These are phyloP conservation scores for Campaea margaritaria DNA, from an alignment of 2,888 invertebrate genomes.

Conservation along the genomic window DNA sequence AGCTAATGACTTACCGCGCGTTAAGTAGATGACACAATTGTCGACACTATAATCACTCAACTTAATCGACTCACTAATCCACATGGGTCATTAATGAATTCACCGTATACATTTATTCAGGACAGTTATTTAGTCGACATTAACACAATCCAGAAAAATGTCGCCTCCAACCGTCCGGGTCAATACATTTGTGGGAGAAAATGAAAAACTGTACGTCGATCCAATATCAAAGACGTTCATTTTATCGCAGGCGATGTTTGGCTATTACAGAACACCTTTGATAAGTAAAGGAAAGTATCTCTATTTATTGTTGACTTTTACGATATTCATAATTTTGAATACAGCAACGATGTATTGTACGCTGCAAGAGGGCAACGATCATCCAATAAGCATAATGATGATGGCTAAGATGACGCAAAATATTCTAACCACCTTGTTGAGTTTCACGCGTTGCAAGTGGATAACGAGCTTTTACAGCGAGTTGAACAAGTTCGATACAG, in stretches of 20 bases:
- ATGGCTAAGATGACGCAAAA: slow-evolving; percentile 37
- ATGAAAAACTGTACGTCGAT: slow-evolving; percentile 51
- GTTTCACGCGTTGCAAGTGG: slow-evolving; percentile 50
- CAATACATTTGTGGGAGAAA: slow-evolving; percentile 56
- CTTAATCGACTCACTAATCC: slow-evolving; percentile 16
- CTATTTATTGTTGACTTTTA: slow-evolving; percentile 39
- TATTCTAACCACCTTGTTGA: slow-evolving; percentile 45
- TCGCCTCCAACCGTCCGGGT: slow-evolving; percentile 52
- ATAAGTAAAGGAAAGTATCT: slow-evolving; percentile 42
- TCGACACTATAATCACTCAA: slow-evolving; percentile 28
- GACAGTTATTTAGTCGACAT: background rate
- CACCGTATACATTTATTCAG: slow-evolving; percentile 1
- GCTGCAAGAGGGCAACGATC: background rate
- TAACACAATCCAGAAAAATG: slow-evolving; percentile 42
- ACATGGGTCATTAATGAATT: too few relatives aligned
- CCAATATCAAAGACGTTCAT: slow-evolving; percentile 56
- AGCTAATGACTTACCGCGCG: too few relatives aligned
- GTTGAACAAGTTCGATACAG: slow-evolving; percentile 57
- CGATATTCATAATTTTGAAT: slow-evolving; percentile 42
- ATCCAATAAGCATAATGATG: background rate
- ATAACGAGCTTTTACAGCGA: slow-evolving; percentile 54
- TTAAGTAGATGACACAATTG: slow-evolving; percentile 33
- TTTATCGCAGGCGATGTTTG: slow-evolving; percentile 47
- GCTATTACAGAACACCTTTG: slow-evolving; percentile 53
- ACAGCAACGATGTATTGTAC: slow-evolving; percentile 12